A percentile compares a stretch with the other conserved stretches of the same genome.
phyloP scores from a whole-genome alignment of 2,797 vertebrate genomes.

The Scomberomorus guttatus region DNA sequence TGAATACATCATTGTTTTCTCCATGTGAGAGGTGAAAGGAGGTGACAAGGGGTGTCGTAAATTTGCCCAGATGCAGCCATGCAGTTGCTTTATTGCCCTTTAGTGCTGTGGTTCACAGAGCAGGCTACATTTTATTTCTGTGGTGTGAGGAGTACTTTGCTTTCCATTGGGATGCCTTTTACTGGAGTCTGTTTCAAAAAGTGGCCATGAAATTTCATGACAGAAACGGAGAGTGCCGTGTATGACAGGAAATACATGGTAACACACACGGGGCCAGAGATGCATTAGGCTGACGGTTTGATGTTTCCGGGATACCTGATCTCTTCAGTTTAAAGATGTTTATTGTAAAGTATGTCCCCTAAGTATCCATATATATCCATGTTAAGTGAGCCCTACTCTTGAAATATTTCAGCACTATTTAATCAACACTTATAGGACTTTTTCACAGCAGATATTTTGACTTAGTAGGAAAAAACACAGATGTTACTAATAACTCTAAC shows the following conservation, averaged over 20 bases:
- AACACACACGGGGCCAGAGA: not conserved
- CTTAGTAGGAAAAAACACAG: too few species aligned
- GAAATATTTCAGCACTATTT: not conserved
- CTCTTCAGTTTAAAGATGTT: not conserved
- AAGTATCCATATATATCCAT: not conserved
- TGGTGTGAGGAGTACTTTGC: conserved; percentile 25
- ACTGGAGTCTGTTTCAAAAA: conserved; percentile 34
- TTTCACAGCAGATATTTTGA: conserved; percentile 2
- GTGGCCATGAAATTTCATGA: conserved; percentile 30
- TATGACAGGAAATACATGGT: not conserved
- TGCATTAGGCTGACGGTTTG: conserved; percentile 19
- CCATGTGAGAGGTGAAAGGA: conserved; percentile 43
- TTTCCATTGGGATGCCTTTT: conserved; percentile 29
- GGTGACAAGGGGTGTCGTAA: conserved; percentile 52
- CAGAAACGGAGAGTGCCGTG: not conserved
- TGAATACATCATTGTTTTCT: conserved; percentile 61
- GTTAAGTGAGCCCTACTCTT: not conserved
- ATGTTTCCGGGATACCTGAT: not conserved
- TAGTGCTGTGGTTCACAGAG: conserved; percentile 51
- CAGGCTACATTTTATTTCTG: conserved; percentile 59
- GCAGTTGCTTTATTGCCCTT: conserved; percentile 56
- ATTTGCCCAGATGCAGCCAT: conserved; percentile 58
- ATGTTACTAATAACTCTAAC: too few species aligned
- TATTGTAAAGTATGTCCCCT: not conserved
- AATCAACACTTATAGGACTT: not conserved